These are phyloP conservation scores for Esox masquinongy DNA, from an alignment of 2,797 vertebrate genomes.

Conservation along the genomic window DNA sequence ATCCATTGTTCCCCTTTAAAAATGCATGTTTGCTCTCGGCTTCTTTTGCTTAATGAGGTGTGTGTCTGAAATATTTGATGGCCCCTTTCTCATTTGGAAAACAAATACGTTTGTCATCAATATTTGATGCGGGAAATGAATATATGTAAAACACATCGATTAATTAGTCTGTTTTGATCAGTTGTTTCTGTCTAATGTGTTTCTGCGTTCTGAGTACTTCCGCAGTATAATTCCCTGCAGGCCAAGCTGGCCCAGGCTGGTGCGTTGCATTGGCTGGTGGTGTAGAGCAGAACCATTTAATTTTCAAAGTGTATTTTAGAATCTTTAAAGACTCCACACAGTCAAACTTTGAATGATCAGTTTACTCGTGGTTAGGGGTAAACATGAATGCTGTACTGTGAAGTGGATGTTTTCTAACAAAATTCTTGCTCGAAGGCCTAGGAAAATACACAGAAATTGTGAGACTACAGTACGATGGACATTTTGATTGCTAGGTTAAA, in stretches of 20 bases:
- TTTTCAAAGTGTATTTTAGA: slow-evolving; percentile 71
- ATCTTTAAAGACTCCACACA: slow-evolving; percentile 57
- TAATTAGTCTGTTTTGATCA: slow-evolving; percentile 80
- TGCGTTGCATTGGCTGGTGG: slow-evolving; percentile 55
- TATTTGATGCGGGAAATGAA: slow-evolving; percentile 77
- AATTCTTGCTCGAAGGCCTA: slow-evolving; percentile 31
- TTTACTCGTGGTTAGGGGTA: slow-evolving; percentile 36
- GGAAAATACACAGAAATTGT: slow-evolving; percentile 20
- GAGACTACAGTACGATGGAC: slow-evolving; percentile 7
- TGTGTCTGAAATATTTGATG: slow-evolving; percentile 75
- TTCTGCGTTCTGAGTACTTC: slow-evolving; percentile 61
- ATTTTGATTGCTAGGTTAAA: neutral
- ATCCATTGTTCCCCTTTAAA: slow-evolving; percentile 65
- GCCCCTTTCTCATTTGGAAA: slow-evolving; percentile 72
- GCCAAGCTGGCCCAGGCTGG: slow-evolving; percentile 52
- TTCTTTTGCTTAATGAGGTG: slow-evolving; percentile 74
- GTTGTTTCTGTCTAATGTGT: slow-evolving; percentile 72
- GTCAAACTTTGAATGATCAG: slow-evolving; percentile 46
- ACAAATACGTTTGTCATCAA: slow-evolving; percentile 76
- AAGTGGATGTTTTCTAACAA: slow-evolving; percentile 43
- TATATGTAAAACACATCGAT: slow-evolving; percentile 79
- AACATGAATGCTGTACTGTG: slow-evolving; percentile 23
- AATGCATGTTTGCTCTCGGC: slow-evolving; percentile 72
- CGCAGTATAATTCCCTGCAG: slow-evolving; percentile 57
- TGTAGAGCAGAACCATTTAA: slow-evolving; percentile 69